Percentiles rank a stretch among this genome's conserved stretches.
These are phyloP conservation scores for Rotaria magnacalcarata DNA, from an alignment of 2,888 invertebrate genomes.

Conservation along the genomic window DNA sequence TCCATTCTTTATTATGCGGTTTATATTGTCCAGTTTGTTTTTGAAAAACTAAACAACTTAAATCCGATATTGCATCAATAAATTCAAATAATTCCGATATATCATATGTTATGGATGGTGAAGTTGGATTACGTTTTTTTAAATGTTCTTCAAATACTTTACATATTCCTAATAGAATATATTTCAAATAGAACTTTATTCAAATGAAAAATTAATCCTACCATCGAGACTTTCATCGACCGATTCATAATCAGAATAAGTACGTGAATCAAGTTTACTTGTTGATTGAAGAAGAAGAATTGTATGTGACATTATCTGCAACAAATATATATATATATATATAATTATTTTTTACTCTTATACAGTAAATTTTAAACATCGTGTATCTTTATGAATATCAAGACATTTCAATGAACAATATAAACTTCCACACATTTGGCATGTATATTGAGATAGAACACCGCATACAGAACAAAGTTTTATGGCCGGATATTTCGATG, in stretches of 20 bases:
- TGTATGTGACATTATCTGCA: slow-evolving; percentile 66
- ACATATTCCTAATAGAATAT: slow-evolving; percentile 70
- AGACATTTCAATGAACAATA: slow-evolving; percentile 36
- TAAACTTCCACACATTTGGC: slow-evolving; percentile 24
- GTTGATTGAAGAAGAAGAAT: slow-evolving; percentile 87
- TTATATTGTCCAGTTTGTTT: slow-evolving; percentile 90
- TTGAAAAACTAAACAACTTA: slow-evolving; percentile 76
- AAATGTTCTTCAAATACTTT: slow-evolving; percentile 98
- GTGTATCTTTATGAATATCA: slow-evolving; percentile 36
- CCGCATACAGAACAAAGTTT: slow-evolving; percentile 32
- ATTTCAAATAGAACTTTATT: neutral
- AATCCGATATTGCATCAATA: slow-evolving; percentile 86
- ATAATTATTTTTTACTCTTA: neutral
- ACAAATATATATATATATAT: neutral
- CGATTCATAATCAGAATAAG: slow-evolving; percentile 95
- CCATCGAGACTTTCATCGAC: slow-evolving; percentile 97
- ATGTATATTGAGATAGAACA: neutral
- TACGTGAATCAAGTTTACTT: slow-evolving; percentile 81
- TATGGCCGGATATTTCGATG: slow-evolving; percentile 3
- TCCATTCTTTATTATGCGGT: slow-evolving; percentile 98
- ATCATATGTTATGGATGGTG: slow-evolving; percentile 94
- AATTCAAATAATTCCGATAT: slow-evolving; percentile 96
- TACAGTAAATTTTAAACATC: slow-evolving; percentile 24
- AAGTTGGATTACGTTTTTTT: slow-evolving; percentile 86
- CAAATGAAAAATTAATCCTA: slow-evolving; percentile 51